These are phyloP conservation scores for Callipepla squamata DNA, from an alignment of 2,113 vertebrate species.

Conservation along the genomic window DNA sequence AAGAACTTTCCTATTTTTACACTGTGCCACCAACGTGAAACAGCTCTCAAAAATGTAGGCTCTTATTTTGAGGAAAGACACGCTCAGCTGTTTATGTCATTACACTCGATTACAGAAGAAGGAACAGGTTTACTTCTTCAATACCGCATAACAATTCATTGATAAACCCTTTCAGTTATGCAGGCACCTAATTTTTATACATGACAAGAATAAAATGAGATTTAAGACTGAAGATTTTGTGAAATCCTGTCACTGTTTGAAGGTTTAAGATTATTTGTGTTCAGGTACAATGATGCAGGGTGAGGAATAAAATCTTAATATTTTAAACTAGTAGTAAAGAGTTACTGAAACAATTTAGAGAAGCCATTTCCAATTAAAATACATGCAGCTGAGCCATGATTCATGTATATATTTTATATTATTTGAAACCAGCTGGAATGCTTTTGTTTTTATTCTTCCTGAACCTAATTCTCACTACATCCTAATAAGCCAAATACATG, in stretches of 20 bases:
- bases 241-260: not conserved
- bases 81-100: not conserved
- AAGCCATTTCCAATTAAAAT: not conserved
- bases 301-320: not conserved
- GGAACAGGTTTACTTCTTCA: accelerated
- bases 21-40: not conserved
- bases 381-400: not conserved
- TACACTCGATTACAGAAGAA: not conserved
- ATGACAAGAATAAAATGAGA: not conserved
- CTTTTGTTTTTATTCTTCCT: conserved; percentile 6
- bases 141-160: not conserved
- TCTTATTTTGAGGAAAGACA: not conserved
- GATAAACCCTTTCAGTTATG: not conserved
- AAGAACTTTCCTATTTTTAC: not conserved
- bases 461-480: conserved; percentile 66
- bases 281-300: not conserved
- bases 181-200: not conserved
- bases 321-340: not conserved
- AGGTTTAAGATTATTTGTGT: not conserved
- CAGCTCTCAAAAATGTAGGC: not conserved
- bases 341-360: not conserved
- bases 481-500: conserved; percentile 30
- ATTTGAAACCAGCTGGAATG: conserved; percentile 4
- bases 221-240: not conserved
- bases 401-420: not conserved